Percentiles rank a stretch among this genome's conserved stretches.
phyloP scores from a whole-genome alignment of 1,140 invertebrate genomes.

The Tetramorium parvispinum region DNA sequence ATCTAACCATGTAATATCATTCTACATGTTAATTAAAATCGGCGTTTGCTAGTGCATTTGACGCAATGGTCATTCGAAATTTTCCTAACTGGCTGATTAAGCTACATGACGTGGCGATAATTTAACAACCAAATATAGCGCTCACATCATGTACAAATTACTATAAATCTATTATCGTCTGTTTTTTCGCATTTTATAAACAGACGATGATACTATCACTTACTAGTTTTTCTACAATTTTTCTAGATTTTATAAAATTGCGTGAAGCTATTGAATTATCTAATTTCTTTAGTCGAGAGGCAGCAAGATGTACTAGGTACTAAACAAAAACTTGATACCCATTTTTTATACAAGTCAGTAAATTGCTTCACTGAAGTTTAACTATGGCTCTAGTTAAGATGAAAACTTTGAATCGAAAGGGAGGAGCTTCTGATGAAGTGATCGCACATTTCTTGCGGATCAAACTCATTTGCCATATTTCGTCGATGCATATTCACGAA shows the following conservation, averaged over 20 bases:
- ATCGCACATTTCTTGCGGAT: constrained; percentile 64
- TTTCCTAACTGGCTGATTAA: constrained; percentile 6
- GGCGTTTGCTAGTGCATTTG: constrained; percentile 32
- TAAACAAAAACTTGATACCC: constrained; percentile 42
- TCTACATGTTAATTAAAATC: constrained; percentile 34
- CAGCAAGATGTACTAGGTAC: constrained; percentile 18
- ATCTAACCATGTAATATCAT: constrained; percentile 21
- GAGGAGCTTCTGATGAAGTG: constrained; percentile 59
- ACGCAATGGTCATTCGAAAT: constrained; percentile 32
- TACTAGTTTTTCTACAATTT: neutral
- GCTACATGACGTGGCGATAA: neutral
- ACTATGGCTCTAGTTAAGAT: constrained; percentile 48
- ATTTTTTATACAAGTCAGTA: constrained; percentile 65
- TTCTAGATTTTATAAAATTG: constrained; percentile 17
- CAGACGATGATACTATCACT: too few relatives aligned
- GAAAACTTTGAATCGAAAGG: constrained; percentile 61
- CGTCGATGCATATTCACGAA: constrained; percentile 68
- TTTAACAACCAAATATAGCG: constrained; percentile 23
- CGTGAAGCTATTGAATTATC: constrained; percentile 4
- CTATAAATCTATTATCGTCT: neutral
- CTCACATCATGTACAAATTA: neutral
- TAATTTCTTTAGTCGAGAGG: constrained; percentile 19
- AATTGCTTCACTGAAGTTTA: constrained; percentile 70
- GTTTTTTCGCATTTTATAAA: too few relatives aligned
- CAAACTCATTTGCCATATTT: constrained; percentile 64